Percentiles rank a stretch among this genome's conserved stretches.
phyloP scores from a whole-genome alignment of 2,797 vertebrate genomes.

The Enteromius unitaeniatus region DNA sequence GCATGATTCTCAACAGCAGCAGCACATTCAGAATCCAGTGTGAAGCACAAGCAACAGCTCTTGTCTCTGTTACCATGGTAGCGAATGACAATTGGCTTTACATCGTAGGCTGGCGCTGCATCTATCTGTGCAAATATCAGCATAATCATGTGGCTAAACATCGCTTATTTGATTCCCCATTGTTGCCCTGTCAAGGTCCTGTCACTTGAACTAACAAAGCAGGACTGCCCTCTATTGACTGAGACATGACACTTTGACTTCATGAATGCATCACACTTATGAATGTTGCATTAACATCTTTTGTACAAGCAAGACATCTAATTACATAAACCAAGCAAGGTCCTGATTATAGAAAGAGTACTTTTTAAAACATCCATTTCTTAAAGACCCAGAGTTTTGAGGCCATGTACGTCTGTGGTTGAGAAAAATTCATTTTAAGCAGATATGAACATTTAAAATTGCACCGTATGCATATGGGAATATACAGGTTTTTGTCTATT shows the following conservation, averaged over 20 bases:
- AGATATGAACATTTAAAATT: background rate
- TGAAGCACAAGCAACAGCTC: conserved; percentile 57
- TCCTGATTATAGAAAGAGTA: background rate
- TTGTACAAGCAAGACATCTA: background rate
- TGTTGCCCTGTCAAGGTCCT: conserved; percentile 36
- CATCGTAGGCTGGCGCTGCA: conserved; percentile 61
- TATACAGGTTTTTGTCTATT: background rate
- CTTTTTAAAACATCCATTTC: background rate
- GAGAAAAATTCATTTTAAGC: background rate
- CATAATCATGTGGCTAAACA: conserved; percentile 62
- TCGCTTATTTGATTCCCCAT: conserved; percentile 39
- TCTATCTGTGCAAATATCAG: conserved; percentile 66
- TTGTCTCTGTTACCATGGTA: conserved; percentile 64
- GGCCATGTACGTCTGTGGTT: background rate
- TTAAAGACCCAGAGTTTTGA: background rate
- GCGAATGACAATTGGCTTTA: conserved; percentile 66
- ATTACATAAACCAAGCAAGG: background rate
- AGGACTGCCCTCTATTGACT: conserved; percentile 26
- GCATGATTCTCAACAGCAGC: conserved; percentile 44
- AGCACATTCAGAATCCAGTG: conserved; percentile 55
- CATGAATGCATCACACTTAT: background rate
- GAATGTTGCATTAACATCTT: background rate
- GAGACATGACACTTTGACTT: conserved; percentile 1
- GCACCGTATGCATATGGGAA: background rate
- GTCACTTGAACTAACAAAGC: conserved; percentile 40